Base-by-base conservation (phyloP, 1,140 invertebrate genomes). In the Nixonia krombeini region DNA sequence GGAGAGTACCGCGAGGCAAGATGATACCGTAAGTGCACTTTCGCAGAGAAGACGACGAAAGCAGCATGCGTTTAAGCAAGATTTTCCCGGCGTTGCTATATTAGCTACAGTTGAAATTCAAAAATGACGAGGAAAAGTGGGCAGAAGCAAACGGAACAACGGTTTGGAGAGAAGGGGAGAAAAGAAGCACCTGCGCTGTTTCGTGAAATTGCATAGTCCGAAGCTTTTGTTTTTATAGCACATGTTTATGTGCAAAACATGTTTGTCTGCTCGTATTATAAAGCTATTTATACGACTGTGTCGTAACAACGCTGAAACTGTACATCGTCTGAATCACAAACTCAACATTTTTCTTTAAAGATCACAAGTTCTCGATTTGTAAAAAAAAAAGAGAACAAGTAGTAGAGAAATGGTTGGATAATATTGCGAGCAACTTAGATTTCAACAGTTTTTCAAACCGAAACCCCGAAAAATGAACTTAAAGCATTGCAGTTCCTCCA, bases 11-110 rank as follows among this genome's bases (percentile, higher is more conserved):
- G 16, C n/a, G 37, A 21, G 42, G 56, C 55, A 67, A 67, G 46
- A 61, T 61, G 64, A 67, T 67, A 67, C 47, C 38, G 50, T 69
- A 51, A 69, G 65, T 69, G 58, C 58, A 63, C 53, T 61, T 61
- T 17, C 42, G 28, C 35, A 47, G 23, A 50, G 50, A 55, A 45
- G 37, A 66, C 31, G 52, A 56, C 18, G 47, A 47, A 28, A 26
- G 25, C 26, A 18, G 31, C 18, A 18, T 25, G 33, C 28, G 61
- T 56, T 56, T 64, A 64, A 56, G 52, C 42, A 46, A 67, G 46
- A 56, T 67, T 67, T 59, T 67, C 56, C 50, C 17, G 26, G 35
- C 45, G 23, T 25, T 15, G 33, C 31, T 46, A 41, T 37, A 65
- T 53, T 33, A 12, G 10, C 26, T 8, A 50, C 10, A 26, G 25